These are phyloP conservation scores for Heliconius ismenius DNA, from an alignment of 2,888 invertebrate species.

Conservation along the genomic window DNA sequence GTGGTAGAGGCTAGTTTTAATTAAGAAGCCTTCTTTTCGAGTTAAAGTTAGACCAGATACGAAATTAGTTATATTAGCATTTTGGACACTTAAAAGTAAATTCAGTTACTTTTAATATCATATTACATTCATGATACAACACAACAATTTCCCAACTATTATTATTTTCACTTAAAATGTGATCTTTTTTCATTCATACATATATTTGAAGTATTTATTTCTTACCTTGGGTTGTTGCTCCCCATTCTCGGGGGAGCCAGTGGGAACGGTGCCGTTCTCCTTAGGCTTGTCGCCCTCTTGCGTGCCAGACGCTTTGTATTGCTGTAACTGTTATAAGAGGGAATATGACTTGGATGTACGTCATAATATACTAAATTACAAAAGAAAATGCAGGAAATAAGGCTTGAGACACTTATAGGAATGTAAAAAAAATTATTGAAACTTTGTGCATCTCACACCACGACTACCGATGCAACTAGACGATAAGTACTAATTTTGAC, in stretches of 20 bases:
- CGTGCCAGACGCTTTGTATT: constrained; percentile 88
- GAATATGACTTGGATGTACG: not conserved
- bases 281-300: constrained; percentile 85
- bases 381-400: constrained; percentile 10
- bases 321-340: constrained; percentile 85
- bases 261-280: constrained; percentile 89
- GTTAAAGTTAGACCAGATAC: not conserved
- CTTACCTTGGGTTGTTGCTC: constrained; percentile 57
- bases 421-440: not conserved
- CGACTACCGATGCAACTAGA: constrained; percentile 18
- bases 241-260: constrained; percentile 81
- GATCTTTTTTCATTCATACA: not conserved
- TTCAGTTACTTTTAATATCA: constrained; percentile 19
- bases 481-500: constrained; percentile 3
- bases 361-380: not conserved
- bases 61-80: constrained; percentile 7
- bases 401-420: not conserved
- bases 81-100: not conserved
- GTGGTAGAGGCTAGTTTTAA: not conserved
- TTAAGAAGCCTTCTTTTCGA: not conserved
- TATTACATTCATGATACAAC: constrained; percentile 20
- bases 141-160: not conserved
- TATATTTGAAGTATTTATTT: not conserved
- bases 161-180: not conserved
- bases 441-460: constrained; percentile 12